Evolutionary conservation across 2,797 vertebrate species (phyloP).

Genomic region (Lepidocolaptes lacrymiger): DNA sequence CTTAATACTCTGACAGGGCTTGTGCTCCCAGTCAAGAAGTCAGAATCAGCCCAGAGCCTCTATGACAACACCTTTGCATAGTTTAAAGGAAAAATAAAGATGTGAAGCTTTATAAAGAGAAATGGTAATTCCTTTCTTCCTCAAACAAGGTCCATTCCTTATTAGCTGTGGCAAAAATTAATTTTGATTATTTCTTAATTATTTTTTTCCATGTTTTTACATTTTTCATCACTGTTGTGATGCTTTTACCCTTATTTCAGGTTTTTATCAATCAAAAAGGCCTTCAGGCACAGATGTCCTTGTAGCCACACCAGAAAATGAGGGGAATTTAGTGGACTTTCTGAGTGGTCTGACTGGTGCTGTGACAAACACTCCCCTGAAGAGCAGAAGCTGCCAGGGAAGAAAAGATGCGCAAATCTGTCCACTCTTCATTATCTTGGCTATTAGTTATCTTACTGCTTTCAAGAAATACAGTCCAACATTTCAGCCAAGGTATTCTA

Average conservation of each 20-base stretch:
- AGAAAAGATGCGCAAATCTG: neutral
- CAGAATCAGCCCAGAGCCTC: neutral
- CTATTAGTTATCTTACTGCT: neutral
- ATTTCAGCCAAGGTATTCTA: neutral
- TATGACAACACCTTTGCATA: neutral
- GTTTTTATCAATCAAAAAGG: neutral
- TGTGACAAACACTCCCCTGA: neutral
- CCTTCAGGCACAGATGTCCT: neutral
- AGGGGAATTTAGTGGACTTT: neutral
- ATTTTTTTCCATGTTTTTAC: neutral
- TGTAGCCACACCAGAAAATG: neutral
- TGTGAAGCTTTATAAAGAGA: neutral
- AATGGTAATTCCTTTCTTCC: neutral
- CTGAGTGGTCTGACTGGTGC: neutral
- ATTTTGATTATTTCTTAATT: neutral
- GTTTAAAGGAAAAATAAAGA: neutral
- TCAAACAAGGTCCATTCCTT: neutral
- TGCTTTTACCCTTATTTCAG: neutral
- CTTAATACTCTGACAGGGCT: neutral
- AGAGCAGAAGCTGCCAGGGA: neutral
- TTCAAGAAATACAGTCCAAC: neutral
- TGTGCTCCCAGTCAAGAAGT: neutral
- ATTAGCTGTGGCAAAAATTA: neutral
- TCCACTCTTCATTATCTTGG: neutral
- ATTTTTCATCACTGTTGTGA: neutral